Evolutionary conservation across 1,140 invertebrate species (phyloP).

Genomic region (Rhagoletis pomonella): DNA sequence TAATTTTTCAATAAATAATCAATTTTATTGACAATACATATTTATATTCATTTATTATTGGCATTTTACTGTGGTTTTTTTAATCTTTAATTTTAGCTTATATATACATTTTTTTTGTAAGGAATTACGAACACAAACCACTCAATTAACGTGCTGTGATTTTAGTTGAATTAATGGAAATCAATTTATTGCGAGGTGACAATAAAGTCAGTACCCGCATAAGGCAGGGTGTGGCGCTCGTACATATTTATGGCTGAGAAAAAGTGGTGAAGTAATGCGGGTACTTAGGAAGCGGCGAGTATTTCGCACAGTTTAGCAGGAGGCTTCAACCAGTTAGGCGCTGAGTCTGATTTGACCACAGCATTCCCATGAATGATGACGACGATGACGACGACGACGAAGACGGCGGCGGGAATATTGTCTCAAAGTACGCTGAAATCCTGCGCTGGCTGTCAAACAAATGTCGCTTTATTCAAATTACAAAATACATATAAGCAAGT

Average conservation of each 20-base stretch:
- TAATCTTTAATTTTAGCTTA: not conserved
- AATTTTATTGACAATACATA: not conserved
- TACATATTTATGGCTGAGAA: not conserved
- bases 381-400: no score
- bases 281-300: not conserved
- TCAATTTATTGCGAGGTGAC: conserved; percentile 40
- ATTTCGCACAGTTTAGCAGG: not conserved
- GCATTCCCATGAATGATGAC: conserved; percentile 40
- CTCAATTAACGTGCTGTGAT: conserved; percentile 17
- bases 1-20: not conserved
- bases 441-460: conserved; percentile 72
- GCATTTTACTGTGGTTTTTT: conserved; percentile 1
- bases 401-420: not conserved
- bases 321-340: not conserved
- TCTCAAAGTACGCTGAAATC: conserved; percentile 59
- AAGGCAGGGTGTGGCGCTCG: not conserved
- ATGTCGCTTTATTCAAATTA: conserved; percentile 73
- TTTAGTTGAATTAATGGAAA: conserved; percentile 38
- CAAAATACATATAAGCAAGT: conserved; percentile 52
- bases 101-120: not conserved
- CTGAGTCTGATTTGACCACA: conserved; percentile 11
- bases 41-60: conserved; percentile 42
- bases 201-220: not conserved
- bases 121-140: conserved; percentile 31
- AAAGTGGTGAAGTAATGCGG: not conserved